A percentile compares a stretch with the other conserved stretches of the same genome.
These are phyloP conservation scores for Cloeon dipterum DNA, from an alignment of 2,888 invertebrate species.

Conservation along the genomic window DNA sequence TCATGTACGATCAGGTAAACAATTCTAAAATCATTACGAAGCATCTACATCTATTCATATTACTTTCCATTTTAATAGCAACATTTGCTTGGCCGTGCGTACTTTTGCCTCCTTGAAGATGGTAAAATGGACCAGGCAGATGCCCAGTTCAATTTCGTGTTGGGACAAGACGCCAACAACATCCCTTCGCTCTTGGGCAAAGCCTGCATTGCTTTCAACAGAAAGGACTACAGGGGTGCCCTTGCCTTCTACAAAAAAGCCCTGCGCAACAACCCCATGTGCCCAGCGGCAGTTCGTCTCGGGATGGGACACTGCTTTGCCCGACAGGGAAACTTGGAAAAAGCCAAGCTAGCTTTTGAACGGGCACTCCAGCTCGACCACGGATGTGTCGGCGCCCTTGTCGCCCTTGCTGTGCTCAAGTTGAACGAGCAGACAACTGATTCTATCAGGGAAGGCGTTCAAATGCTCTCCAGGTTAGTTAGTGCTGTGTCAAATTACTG, in stretches of 20 bases:
- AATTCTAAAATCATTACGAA: too few relatives aligned
- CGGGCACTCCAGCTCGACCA: slow-evolving; percentile 79
- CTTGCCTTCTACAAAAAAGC: slow-evolving; percentile 97
- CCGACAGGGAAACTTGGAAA: slow-evolving; percentile 84
- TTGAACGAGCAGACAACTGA: slow-evolving; percentile 82
- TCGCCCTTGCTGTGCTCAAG: slow-evolving; percentile 85
- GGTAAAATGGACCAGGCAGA: slow-evolving; percentile 99
- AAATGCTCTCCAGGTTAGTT: slow-evolving; percentile 80
- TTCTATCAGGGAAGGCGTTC: slow-evolving; percentile 79
- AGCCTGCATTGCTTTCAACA: slow-evolving; percentile 97
- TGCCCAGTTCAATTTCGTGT: slow-evolving; percentile 96
- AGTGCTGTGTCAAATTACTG: too few relatives aligned
- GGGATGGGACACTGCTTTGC: slow-evolving; percentile 99
- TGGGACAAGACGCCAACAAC: slow-evolving; percentile 86
- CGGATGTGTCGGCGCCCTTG: slow-evolving; percentile 87
- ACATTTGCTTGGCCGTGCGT: slow-evolving; percentile 91
- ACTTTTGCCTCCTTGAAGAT: slow-evolving; percentile 92
- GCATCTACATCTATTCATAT: too few relatives aligned
- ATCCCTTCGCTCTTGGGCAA: slow-evolving; percentile 94
- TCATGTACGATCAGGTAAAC: slow-evolving; percentile 98
- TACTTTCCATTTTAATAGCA: too few relatives aligned
- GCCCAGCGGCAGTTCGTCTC: slow-evolving; percentile 86
- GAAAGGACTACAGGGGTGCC: slow-evolving; percentile 86
- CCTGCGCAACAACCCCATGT: slow-evolving; percentile 81
- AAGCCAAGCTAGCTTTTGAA: slow-evolving; percentile 89